phyloP scores from a whole-genome alignment of 2,888 invertebrate genomes.

The Mythimna albipuncta region DNA sequence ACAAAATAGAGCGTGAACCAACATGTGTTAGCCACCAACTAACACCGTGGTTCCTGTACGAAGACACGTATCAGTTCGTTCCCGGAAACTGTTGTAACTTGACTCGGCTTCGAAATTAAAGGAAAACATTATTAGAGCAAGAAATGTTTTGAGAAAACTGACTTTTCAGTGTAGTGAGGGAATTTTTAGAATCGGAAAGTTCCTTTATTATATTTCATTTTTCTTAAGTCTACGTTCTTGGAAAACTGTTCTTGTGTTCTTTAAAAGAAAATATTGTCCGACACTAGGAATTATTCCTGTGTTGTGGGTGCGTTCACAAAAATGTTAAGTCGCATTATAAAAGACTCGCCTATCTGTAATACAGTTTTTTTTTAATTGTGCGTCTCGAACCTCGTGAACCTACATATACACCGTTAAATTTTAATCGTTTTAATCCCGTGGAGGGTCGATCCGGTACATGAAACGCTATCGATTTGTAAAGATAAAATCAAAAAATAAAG shows the following conservation, averaged over 20 bases:
- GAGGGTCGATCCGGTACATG: too few species aligned
- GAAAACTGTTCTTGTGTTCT: not conserved
- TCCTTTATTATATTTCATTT: not conserved
- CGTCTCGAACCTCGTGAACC: too few species aligned
- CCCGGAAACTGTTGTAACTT: slow-evolving; percentile 35
- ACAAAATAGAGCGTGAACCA: slow-evolving; percentile 20
- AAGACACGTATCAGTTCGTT: slow-evolving; percentile 26
- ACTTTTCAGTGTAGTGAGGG: not conserved
- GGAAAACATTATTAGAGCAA: slow-evolving; percentile 28
- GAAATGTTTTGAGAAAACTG: slow-evolving; percentile 21
- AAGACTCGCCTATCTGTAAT: too few species aligned
- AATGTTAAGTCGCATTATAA: too few species aligned
- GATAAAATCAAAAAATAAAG: too few species aligned
- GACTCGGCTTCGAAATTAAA: slow-evolving; percentile 24
- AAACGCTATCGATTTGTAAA: too few species aligned
- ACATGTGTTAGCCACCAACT: slow-evolving; percentile 1
- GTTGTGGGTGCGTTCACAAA: too few species aligned
- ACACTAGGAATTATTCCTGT: too few species aligned
- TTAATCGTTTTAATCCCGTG: too few species aligned
- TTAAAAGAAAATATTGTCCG: too few species aligned
- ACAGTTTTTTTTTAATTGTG: too few species aligned
- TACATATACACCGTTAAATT: too few species aligned
- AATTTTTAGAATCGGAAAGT: not conserved
- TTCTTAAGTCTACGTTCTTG: not conserved
- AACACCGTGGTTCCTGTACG: slow-evolving; percentile 33